Base-by-base conservation (phyloP, 2,888 invertebrate species). In the Ophion ventricosus region DNA sequence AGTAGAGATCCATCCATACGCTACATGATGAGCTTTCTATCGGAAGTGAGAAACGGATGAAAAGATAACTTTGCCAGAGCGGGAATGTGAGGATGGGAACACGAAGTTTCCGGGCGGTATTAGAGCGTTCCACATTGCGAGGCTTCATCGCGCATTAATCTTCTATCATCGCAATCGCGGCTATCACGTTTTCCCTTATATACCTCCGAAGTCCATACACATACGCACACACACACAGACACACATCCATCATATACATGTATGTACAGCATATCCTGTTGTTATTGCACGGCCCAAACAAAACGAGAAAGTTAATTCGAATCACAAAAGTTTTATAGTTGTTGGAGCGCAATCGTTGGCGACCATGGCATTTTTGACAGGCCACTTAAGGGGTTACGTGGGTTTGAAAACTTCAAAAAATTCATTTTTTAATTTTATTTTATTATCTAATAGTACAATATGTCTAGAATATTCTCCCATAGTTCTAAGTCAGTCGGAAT, bases 71-170 rank as follows among this genome's bases (percentile, higher is more conserved):
- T 72, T 49, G 75, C 56, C 49, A 54, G 54, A 14, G 63, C 3
- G 63, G 70, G 70, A 35, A 78, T 54, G 70, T 14, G 54, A 61
- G 69, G 25, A 59, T 26, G 69, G 11, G 25, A 69, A 69, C 69
- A 26, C n/a, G 69, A n/a, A 43, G 43, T 43, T 43, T 43, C 43
- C 49, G 57, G n/a, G 49, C 49, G 23, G 43, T 25, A 70, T 54
- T 35, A 64, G 67, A 67, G 57, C 78, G 78, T 84, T 81, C 80
- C 81, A 80, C 77, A 84, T 84, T 80, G 78, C 80, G 77, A 69
- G 69, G 74, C 66, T 69, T 84, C 84, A 84, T 84, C 70, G 78
- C 70, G 70, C 73, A 81, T 84, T 84, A 84, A 84, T 81, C 84
- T 84, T 84, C 81, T 70, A 69, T 84, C 69, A 69, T 78, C 78